These are phyloP conservation scores for Tenthredo distinguenda DNA, from an alignment of 2,888 invertebrate species.

Conservation along the genomic window DNA sequence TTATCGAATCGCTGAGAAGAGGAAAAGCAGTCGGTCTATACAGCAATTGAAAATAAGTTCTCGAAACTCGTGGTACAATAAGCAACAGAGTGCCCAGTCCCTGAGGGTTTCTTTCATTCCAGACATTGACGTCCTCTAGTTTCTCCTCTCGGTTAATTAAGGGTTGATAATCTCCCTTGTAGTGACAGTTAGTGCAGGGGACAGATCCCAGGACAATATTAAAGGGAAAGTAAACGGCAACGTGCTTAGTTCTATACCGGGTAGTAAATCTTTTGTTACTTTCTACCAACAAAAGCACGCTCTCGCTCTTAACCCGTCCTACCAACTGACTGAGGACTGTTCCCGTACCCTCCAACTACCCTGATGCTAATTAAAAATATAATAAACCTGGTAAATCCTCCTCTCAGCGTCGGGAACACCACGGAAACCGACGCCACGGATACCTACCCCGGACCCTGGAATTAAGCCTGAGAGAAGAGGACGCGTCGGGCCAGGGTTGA, in stretches of 20 bases:
- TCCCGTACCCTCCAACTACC: not conserved
- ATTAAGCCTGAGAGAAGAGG: slow-evolving; percentile 25
- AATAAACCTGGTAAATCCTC: slow-evolving; percentile 44
- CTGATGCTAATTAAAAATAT: slow-evolving; percentile 48
- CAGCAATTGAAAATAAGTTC: slow-evolving; percentile 10
- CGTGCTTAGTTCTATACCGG: slow-evolving; percentile 21
- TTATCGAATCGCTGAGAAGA: not conserved
- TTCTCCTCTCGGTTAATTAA: slow-evolving; percentile 29
- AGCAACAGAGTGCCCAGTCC: not conserved
- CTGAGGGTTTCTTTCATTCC: not conserved
- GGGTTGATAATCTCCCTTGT: slow-evolving; percentile 21
- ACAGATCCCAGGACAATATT: slow-evolving; percentile 13
- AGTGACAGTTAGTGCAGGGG: slow-evolving; percentile 27
- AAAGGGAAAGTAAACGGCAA: slow-evolving; percentile 24
- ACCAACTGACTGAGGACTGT: slow-evolving; percentile 21
- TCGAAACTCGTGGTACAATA: not conserved
- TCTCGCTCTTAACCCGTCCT: slow-evolving; percentile 45
- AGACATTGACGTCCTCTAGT: slow-evolving; percentile 4
- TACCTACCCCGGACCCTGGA: not conserved
- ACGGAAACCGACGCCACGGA: not conserved
- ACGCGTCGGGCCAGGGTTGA: slow-evolving; percentile 1
- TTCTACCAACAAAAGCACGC: slow-evolving; percentile 39
- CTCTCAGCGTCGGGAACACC: slow-evolving; percentile 20
- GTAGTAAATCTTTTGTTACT: slow-evolving; percentile 51
- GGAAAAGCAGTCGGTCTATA: not conserved